Conservation (phyloP, 2,797 vertebrate species). For the Percopsis omiscomaycus region DNA sequence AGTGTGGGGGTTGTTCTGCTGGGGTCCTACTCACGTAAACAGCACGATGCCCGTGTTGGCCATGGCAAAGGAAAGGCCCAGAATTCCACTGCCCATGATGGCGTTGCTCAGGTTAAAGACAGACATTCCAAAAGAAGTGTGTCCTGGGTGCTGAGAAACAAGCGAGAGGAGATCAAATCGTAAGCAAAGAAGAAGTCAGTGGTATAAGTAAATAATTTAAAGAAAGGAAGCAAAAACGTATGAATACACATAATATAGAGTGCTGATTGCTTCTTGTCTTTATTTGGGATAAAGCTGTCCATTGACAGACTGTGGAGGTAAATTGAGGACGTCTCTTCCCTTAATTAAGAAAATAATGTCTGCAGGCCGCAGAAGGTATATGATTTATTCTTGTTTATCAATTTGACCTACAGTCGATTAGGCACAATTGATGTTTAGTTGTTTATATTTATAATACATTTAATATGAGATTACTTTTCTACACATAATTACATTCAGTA, state of each 20-base stretch:
- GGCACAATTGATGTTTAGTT: too few species aligned
- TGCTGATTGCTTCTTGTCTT: too few species aligned
- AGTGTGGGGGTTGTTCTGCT: neutral
- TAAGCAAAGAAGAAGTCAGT: conserved; percentile 1
- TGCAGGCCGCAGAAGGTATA: too few species aligned
- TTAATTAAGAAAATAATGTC: too few species aligned
- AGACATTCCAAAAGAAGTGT: conserved; percentile 92
- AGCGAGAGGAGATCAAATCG: neutral
- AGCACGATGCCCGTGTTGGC: conserved; percentile 96
- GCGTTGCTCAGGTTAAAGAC: conserved; percentile 97
- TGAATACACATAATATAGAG: neutral
- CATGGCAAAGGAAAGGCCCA: conserved; percentile 96
- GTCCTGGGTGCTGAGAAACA: conserved; percentile 85
- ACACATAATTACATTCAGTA: too few species aligned
- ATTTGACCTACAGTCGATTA: too few species aligned
- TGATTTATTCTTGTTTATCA: too few species aligned
- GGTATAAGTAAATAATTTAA: neutral
- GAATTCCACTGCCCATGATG: conserved; percentile 97
- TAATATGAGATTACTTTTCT: too few species aligned
- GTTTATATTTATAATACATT: too few species aligned
- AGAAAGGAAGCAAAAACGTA: neutral
- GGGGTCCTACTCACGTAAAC: conserved; percentile 84
- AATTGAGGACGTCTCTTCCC: too few species aligned
- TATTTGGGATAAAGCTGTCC: too few species aligned
- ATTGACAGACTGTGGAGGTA: too few species aligned